These are phyloP conservation scores for Exephanes ischioxanthus DNA, from an alignment of 2,888 invertebrate genomes.

Conservation along the genomic window DNA sequence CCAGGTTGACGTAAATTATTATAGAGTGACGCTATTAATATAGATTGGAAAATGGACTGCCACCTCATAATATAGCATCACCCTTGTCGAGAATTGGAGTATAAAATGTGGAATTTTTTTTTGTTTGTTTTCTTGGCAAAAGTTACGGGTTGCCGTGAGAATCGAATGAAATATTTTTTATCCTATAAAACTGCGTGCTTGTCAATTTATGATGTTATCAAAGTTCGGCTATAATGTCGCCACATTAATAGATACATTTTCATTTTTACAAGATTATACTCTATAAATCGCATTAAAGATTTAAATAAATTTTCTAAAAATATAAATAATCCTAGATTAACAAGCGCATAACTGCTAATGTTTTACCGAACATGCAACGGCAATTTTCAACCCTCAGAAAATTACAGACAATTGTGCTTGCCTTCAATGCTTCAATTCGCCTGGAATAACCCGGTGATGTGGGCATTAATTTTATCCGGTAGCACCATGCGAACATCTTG, in stretches of 20 bases:
- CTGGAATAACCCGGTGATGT: too few relatives aligned
- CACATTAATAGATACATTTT: background rate
- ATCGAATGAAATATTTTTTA: slow-evolving; percentile 28
- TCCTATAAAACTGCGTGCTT: background rate
- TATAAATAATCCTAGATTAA: too few relatives aligned
- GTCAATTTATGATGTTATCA: background rate
- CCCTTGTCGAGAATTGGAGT: background rate
- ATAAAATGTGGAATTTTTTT: slow-evolving; percentile 20
- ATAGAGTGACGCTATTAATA: slow-evolving; percentile 45
- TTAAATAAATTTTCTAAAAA: background rate
- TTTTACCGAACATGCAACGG: too few relatives aligned
- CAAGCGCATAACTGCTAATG: too few relatives aligned
- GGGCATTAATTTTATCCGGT: too few relatives aligned
- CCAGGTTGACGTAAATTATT: slow-evolving; percentile 38
- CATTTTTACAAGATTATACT: background rate
- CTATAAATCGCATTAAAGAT: background rate
- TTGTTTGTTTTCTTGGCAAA: background rate
- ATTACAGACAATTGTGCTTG: too few relatives aligned
- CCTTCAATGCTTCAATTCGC: too few relatives aligned
- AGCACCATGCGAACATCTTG: too few relatives aligned
- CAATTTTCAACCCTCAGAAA: too few relatives aligned
- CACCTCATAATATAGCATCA: background rate
- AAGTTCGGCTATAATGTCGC: background rate
- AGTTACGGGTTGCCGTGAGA: background rate
- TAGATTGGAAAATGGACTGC: slow-evolving; percentile 28